Conservation (phyloP, 2,113 vertebrate genomes). For the Rhagologus leucostigma region DNA sequence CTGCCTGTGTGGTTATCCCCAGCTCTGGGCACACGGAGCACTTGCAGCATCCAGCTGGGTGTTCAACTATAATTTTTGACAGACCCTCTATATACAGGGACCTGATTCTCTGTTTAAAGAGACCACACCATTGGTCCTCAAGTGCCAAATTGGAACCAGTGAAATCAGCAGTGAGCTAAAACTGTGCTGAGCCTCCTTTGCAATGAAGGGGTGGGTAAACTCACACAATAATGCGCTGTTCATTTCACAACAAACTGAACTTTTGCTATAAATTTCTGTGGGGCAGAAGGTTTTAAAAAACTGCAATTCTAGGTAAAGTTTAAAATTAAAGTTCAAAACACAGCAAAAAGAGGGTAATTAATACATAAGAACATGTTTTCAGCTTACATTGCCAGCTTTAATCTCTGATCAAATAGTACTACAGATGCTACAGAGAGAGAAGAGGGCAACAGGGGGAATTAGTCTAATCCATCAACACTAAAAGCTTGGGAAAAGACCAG, state of each 20-base stretch:
- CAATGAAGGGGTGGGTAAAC: background rate
- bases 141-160: background rate
- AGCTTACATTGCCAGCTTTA: background rate
- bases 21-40: background rate
- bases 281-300: background rate
- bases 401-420: background rate
- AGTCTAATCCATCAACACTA: background rate
- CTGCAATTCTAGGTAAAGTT: background rate
- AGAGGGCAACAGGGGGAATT: background rate
- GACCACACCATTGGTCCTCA: background rate
- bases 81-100: background rate
- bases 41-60: background rate
- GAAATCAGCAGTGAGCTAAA: background rate
- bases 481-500: background rate
- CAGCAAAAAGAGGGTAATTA: background rate
- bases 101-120: background rate
- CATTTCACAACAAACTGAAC: background rate
- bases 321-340: background rate
- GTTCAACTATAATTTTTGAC: background rate
- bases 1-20: rapidly evolving
- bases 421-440: background rate
- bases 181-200: background rate
- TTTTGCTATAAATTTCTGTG: background rate
- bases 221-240: rapidly evolving
- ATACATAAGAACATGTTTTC: background rate